These are phyloP conservation scores for Diadumene lineata DNA, from an alignment of 92 coral and sea anemone species.

Conservation along the genomic window DNA sequence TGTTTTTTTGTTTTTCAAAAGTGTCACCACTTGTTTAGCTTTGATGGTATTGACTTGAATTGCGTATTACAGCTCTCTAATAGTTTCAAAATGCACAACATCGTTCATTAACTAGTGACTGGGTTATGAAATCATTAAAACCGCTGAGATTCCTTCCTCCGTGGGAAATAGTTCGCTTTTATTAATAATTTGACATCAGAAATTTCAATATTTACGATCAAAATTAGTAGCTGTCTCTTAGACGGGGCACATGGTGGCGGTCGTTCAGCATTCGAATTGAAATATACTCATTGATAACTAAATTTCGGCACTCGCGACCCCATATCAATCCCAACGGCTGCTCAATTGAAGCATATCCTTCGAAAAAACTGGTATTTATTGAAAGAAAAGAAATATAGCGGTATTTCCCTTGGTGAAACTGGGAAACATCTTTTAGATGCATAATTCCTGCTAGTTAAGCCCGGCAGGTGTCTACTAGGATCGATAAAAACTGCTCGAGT, in stretches of 20 bases:
- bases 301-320: no score
- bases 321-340: no score
- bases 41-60: background rate
- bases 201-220: conserved; percentile 34
- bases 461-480: conserved; percentile 14
- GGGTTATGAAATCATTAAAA: background rate
- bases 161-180: background rate
- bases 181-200: background rate
- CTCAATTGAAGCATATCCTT: background rate
- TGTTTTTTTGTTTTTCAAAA: background rate
- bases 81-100: conserved; percentile 23
- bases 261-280: no score
- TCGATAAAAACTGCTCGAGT: background rate
- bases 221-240: conserved; percentile 16
- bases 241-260: conserved; percentile 22
- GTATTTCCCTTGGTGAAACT: conserved; percentile 18
- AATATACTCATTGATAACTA: no score
- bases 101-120: conserved; percentile 3
- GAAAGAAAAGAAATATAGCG: background rate
- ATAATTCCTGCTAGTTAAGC: conserved; percentile 17
- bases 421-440: conserved; percentile 22
- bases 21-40: conserved; percentile 14
- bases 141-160: background rate
- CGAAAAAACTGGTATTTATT: background rate
- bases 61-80: background rate